These are phyloP conservation scores for Anoplopoma fimbria DNA, from an alignment of 2,113 vertebrate genomes.

Conservation along the genomic window DNA sequence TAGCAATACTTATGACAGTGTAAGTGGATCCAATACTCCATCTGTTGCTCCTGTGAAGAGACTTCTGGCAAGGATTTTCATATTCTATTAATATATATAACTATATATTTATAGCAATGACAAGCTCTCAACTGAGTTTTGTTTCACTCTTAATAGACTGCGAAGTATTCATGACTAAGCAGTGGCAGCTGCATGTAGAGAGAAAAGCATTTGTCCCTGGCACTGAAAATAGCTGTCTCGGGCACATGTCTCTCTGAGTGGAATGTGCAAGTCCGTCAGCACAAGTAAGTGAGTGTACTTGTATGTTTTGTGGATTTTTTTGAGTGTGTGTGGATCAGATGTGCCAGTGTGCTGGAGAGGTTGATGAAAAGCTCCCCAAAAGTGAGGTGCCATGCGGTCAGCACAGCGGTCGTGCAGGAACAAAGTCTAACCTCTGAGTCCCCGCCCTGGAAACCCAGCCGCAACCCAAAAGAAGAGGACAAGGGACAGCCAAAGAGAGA, in stretches of 20 bases:
- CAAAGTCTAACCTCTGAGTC: slow-evolving; percentile 88
- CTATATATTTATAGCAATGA: slow-evolving; percentile 55
- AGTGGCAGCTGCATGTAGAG: slow-evolving; percentile 46
- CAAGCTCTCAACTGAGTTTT: slow-evolving; percentile 46
- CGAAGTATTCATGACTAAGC: slow-evolving; percentile 43
- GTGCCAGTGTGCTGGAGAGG: slow-evolving; percentile 84
- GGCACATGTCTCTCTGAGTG: slow-evolving; percentile 27
- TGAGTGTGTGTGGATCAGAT: slow-evolving; percentile 59
- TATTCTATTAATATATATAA: slow-evolving; percentile 55
- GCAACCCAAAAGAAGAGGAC: slow-evolving; percentile 81
- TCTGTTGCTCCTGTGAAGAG: slow-evolving; percentile 49
- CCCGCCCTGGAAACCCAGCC: slow-evolving; percentile 86
- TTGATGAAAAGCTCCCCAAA: slow-evolving; percentile 86
- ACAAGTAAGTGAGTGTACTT: neutral
- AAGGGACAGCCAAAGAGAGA: slow-evolving; percentile 82
- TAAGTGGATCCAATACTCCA: slow-evolving; percentile 48
- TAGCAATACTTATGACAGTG: slow-evolving; percentile 19
- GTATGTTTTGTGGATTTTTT: slow-evolving; percentile 9
- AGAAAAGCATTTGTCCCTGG: slow-evolving; percentile 37
- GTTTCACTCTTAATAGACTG: slow-evolving; percentile 13
- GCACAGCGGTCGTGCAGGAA: slow-evolving; percentile 87
- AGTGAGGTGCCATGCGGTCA: slow-evolving; percentile 86
- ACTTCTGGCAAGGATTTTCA: slow-evolving; percentile 39
- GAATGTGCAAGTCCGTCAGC: slow-evolving; percentile 19
- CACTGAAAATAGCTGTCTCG: slow-evolving; percentile 9